These are phyloP conservation scores for Torymus auratus DNA, from an alignment of 2,888 invertebrate species.

Conservation along the genomic window DNA sequence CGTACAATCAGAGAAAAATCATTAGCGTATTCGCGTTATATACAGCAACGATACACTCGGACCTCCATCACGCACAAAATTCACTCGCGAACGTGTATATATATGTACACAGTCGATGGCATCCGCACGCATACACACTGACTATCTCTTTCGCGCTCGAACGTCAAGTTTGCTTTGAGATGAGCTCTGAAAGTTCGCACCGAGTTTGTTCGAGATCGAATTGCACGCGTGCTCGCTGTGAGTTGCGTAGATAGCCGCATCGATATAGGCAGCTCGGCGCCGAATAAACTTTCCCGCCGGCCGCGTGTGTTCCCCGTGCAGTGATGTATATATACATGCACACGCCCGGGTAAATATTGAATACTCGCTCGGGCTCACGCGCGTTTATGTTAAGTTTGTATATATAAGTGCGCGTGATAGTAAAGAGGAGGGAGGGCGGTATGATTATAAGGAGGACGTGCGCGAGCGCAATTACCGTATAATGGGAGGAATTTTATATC, in stretches of 20 bases:
- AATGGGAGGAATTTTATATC: slow-evolving; percentile 27
- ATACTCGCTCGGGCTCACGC: neutral
- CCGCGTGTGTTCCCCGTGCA: too few species aligned
- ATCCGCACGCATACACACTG: neutral
- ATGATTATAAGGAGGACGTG: slow-evolving; percentile 7
- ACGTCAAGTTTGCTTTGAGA: slow-evolving; percentile 46
- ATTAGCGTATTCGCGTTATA: too few species aligned
- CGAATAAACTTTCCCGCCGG: too few species aligned
- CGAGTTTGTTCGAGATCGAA: slow-evolving; percentile 50
- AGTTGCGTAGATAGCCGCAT: neutral
- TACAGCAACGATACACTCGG: too few species aligned
- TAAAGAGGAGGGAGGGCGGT: neutral
- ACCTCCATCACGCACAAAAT: too few species aligned
- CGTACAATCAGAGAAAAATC: too few species aligned
- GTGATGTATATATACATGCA: neutral
- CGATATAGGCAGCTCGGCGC: slow-evolving; percentile 3
- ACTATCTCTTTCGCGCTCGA: neutral
- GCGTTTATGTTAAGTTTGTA: slow-evolving; percentile 10
- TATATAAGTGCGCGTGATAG: too few species aligned
- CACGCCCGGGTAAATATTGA: slow-evolving; percentile 2
- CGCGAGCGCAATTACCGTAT: slow-evolving; percentile 7
- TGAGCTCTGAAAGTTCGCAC: slow-evolving; percentile 35
- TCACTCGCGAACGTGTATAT: neutral
- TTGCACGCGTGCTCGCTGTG: slow-evolving; percentile 3
- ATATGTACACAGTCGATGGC: neutral